phyloP scores from a whole-genome alignment of 2,797 vertebrate genomes.

The Premnoplex brunnescens region DNA sequence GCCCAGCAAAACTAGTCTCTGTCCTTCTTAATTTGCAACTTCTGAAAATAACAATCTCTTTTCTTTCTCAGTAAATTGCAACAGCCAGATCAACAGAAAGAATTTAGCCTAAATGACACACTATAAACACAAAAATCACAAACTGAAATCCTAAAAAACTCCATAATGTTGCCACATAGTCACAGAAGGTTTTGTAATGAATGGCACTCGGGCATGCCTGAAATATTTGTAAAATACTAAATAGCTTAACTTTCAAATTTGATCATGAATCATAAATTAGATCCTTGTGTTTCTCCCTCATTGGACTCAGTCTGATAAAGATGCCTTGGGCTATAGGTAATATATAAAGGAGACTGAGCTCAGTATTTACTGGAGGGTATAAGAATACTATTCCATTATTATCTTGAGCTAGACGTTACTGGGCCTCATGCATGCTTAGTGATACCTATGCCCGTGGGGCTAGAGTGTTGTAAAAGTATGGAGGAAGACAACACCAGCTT shows the following conservation, averaged over 20 bases:
- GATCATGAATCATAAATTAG: not conserved
- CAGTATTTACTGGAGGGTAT: not conserved
- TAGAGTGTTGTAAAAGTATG: not conserved
- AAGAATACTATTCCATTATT: not conserved
- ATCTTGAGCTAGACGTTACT: not conserved
- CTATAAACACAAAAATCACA: not conserved
- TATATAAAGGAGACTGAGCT: not conserved
- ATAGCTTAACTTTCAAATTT: not conserved
- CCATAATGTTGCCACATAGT: not conserved
- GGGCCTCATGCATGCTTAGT: not conserved
- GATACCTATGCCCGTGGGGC: fast-evolving
- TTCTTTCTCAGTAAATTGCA: not conserved
- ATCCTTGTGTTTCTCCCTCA: not conserved
- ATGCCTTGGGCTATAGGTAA: not conserved
- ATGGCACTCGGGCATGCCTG: not conserved
- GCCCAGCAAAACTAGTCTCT: not conserved
- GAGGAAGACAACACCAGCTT: not conserved
- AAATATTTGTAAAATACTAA: not conserved
- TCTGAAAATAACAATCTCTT: not conserved
- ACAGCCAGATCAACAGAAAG: not conserved
- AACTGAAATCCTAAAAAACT: not conserved
- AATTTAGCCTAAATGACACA: not conserved
- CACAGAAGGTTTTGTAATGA: not conserved
- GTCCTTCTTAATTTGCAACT: not conserved
- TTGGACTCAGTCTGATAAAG: not conserved